These are phyloP conservation scores for Trachelipus rathkii DNA, from an alignment of 1,140 invertebrate genomes.

Conservation along the genomic window DNA sequence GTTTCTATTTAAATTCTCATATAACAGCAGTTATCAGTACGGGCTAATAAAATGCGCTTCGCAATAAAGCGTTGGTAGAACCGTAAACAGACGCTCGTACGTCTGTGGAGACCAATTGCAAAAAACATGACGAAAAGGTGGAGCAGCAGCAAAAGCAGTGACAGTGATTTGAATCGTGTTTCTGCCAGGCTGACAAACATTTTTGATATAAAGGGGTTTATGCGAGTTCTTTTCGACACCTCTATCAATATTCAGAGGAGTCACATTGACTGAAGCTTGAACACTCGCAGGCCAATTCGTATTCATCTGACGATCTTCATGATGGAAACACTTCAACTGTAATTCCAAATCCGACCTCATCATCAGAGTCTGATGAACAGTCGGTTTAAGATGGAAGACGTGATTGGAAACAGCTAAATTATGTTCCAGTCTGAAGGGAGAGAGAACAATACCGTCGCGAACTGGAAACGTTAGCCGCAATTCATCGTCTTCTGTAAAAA, in stretches of 20 bases:
- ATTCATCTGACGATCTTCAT: slow-evolving; percentile 92
- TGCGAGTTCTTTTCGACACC: slow-evolving; percentile 90
- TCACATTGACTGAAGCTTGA: slow-evolving; percentile 79
- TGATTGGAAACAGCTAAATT: slow-evolving; percentile 94
- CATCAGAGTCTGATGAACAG: slow-evolving; percentile 89
- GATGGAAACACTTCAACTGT: slow-evolving; percentile 93
- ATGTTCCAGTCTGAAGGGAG: slow-evolving; percentile 91
- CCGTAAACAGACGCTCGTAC: slow-evolving; percentile 86
- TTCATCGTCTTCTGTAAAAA: slow-evolving; percentile 75
- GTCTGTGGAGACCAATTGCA: slow-evolving; percentile 92
- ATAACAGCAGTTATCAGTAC: slow-evolving; percentile 89
- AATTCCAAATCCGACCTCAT: slow-evolving; percentile 83
- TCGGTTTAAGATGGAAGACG: slow-evolving; percentile 91
- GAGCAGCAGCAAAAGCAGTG: slow-evolving; percentile 94
- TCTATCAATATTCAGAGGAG: slow-evolving; percentile 76
- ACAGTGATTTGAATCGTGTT: slow-evolving; percentile 96
- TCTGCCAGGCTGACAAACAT: slow-evolving; percentile 85
- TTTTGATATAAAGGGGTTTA: slow-evolving; percentile 92
- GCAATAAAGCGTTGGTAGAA: slow-evolving; percentile 82
- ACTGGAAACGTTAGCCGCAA: slow-evolving; percentile 92
- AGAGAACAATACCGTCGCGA: slow-evolving; percentile 87
- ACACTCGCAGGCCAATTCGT: slow-evolving; percentile 95
- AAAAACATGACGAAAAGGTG: slow-evolving; percentile 90
- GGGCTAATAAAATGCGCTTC: slow-evolving; percentile 78
- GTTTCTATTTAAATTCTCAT: slow-evolving; percentile 93